A percentile compares a stretch with the other conserved stretches of the same genome.
phyloP scores from a whole-genome alignment of 2,113 vertebrate genomes.

The Sardina pilchardus region DNA sequence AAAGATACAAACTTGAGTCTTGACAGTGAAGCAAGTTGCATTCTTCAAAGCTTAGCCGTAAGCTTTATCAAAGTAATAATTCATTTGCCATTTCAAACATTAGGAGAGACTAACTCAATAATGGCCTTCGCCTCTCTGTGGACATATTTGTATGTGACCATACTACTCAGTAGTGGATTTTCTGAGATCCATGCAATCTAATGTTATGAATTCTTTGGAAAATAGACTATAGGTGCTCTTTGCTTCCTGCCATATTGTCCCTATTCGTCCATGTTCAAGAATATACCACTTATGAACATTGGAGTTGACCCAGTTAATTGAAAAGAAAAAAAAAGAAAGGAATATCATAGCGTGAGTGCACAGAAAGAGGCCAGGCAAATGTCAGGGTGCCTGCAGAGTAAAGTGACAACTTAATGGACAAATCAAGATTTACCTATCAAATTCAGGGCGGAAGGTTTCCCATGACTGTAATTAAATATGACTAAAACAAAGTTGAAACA shows the following conservation, averaged over 20 bases:
- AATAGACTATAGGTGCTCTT: too few relatives aligned
- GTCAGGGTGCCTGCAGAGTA: not conserved
- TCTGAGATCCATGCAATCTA: too few relatives aligned
- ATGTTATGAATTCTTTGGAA: too few relatives aligned
- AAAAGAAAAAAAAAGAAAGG: too few relatives aligned
- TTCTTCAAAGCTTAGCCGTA: not conserved
- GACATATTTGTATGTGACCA: too few relatives aligned
- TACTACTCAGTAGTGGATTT: too few relatives aligned
- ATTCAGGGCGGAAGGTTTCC: not conserved
- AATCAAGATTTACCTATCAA: not conserved
- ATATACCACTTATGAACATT: too few relatives aligned
- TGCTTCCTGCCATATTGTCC: too few relatives aligned
- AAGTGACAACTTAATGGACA: not conserved
- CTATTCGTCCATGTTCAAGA: too few relatives aligned
- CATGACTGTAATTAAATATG: not conserved
- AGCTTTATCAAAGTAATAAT: not conserved
- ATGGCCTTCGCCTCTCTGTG: too few relatives aligned
- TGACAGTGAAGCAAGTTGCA: not conserved
- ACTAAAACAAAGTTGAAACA: not conserved
- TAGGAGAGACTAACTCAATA: not conserved
- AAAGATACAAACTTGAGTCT: not conserved
- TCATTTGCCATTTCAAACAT: not conserved
- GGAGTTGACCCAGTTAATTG: too few relatives aligned
- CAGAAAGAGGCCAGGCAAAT: not conserved
- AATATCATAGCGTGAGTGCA: too few relatives aligned